Evolutionary conservation across 2,113 vertebrate species (phyloP).

Genomic region (Sula dactylatra): DNA sequence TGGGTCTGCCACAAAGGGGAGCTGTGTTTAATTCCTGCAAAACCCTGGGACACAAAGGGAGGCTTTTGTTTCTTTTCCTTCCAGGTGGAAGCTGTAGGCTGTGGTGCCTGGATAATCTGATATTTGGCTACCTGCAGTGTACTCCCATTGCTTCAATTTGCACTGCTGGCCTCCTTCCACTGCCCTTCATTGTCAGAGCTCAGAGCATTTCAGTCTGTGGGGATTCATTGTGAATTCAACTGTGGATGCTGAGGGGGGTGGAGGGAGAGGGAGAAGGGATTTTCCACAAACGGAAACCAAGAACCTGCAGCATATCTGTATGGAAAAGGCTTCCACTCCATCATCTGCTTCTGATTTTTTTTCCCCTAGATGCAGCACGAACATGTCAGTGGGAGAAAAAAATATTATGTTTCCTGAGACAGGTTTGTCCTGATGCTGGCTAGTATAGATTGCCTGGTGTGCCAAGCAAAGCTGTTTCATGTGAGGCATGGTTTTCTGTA

Average conservation of each 20-base stretch:
- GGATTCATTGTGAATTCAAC: not conserved
- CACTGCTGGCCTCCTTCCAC: not conserved
- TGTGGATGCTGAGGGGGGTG: not conserved
- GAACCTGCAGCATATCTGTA: not conserved
- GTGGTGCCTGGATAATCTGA: not conserved
- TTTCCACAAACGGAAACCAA: slow-evolving; percentile 10
- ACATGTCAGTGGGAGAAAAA: not conserved
- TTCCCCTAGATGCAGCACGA: not conserved
- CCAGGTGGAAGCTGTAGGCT: slow-evolving; percentile 6
- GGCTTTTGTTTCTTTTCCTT: slow-evolving; percentile 32
- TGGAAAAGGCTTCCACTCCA: not conserved
- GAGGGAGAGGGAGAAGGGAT: not conserved
- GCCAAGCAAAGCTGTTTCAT: slow-evolving; percentile 4
- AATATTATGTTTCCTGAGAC: not conserved
- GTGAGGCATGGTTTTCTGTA: not conserved
- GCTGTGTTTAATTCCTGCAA: not conserved
- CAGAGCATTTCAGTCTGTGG: not conserved
- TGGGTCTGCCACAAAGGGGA: not conserved
- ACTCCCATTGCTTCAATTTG: slow-evolving; percentile 12
- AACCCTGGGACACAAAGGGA: not conserved
- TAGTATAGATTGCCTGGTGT: not conserved
- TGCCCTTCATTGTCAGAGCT: not conserved
- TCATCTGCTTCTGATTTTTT: slow-evolving; percentile 8
- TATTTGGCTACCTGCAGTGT: not conserved
- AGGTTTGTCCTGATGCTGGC: slow-evolving; percentile 21